Percentiles rank a stretch among this genome's conserved stretches.
phyloP scores from a whole-genome alignment of 2,888 invertebrate genomes.

The Kuschelorhynchus macadamiae region DNA sequence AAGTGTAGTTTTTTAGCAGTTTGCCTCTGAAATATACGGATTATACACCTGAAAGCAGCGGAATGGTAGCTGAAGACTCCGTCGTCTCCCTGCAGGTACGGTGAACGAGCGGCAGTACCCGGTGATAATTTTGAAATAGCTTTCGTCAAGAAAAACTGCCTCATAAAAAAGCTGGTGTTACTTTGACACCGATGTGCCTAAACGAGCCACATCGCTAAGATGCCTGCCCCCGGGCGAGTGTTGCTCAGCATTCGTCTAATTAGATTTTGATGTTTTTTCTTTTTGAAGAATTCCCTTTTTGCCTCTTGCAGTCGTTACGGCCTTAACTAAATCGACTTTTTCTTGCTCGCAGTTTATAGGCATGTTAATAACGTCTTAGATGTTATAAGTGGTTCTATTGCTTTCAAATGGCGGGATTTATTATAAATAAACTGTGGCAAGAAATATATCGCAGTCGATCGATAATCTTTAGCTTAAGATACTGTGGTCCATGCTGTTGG shows the following conservation, averaged over 20 bases:
- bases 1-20: constrained; percentile 47
- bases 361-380: no score
- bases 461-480: no score
- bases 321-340: no score
- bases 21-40: constrained; percentile 50
- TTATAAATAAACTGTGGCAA: no score
- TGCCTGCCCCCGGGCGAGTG: constrained; percentile 58
- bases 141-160: constrained; percentile 4
- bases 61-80: constrained; percentile 56
- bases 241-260: constrained; percentile 54
- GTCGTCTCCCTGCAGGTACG: constrained; percentile 61
- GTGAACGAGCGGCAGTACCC: constrained; percentile 36
- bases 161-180: constrained; percentile 38
- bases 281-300: constrained; percentile 53
- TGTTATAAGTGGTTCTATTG: no score
- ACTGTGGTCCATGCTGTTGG: no score
- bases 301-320: constrained; percentile 39
- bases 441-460: no score
- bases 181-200: constrained; percentile 44
- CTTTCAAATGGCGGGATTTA: no score
- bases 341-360: no score
- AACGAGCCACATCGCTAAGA: constrained; percentile 62
- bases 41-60: constrained; percentile 53
- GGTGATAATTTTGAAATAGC: constrained; percentile 36
- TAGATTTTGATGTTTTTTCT: constrained; percentile 44